Conservation (phyloP, 2,113 vertebrate genomes). For the Dipodomys merriami region DNA sequence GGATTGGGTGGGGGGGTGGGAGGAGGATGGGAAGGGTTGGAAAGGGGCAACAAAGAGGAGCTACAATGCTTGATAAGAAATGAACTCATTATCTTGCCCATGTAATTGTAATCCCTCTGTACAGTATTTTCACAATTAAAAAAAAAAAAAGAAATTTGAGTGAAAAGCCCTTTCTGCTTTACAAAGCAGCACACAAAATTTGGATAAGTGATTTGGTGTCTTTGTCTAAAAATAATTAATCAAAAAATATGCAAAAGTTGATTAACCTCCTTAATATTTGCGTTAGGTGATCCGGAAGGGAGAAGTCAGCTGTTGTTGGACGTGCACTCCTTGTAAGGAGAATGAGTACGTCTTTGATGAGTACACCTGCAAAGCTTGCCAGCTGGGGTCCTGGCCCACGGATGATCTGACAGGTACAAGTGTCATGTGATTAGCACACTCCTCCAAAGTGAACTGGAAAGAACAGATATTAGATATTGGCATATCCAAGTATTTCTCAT, state of each 20-base stretch:
- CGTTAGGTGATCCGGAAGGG: constrained; percentile 98
- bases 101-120: too few species aligned
- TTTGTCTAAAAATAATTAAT: neutral
- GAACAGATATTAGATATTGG: neutral
- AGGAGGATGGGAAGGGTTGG: too few species aligned
- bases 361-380: constrained; percentile 97
- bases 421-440: neutral
- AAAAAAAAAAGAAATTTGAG: too few species aligned
- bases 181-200: neutral
- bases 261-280: constrained; percentile 47
- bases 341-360: constrained; percentile 98
- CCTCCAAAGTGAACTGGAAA: neutral
- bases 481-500: neutral
- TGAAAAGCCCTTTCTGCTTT: neutral
- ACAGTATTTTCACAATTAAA: too few species aligned
- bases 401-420: constrained; percentile 93
- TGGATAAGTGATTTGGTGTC: neutral
- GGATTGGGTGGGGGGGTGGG: too few species aligned
- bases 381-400: constrained; percentile 96
- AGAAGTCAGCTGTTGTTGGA: constrained; percentile 99
- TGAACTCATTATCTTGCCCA: too few species aligned
- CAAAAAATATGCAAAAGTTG: neutral
- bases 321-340: constrained; percentile 97
- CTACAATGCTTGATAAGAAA: too few species aligned
- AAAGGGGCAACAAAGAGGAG: too few species aligned